A percentile compares a stretch with the other conserved stretches of the same genome.
phyloP scores from a whole-genome alignment of 2,113 vertebrate genomes.

The Pampusana beccarii region DNA sequence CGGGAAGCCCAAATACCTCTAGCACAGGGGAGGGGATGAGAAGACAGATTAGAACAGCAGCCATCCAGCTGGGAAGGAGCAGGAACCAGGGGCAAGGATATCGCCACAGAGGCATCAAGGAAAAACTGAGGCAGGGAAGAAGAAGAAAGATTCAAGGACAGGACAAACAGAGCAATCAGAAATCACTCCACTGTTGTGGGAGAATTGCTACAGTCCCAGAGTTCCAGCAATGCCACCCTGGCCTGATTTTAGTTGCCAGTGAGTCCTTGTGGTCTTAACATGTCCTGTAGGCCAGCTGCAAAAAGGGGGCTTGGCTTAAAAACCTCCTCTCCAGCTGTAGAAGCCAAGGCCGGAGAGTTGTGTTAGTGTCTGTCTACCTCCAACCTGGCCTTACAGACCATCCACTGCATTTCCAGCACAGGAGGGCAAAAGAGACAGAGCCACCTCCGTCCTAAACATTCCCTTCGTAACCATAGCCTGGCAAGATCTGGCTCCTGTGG shows the following conservation, averaged over 20 bases:
- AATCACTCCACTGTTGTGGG: fast-evolving
- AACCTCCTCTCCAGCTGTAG: background rate
- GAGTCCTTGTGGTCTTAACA: background rate
- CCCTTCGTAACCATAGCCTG: background rate
- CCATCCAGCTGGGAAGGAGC: background rate
- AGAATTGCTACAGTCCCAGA: background rate
- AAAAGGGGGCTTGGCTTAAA: background rate
- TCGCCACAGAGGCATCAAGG: background rate
- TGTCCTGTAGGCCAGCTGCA: background rate
- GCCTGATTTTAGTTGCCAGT: background rate
- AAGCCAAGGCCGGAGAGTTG: background rate
- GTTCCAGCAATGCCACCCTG: background rate
- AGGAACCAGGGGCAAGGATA: background rate
- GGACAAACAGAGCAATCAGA: background rate
- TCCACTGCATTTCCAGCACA: background rate
- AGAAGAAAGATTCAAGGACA: background rate
- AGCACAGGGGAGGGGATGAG: background rate
- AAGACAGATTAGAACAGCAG: background rate
- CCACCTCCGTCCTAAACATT: fast-evolving
- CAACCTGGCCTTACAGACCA: background rate
- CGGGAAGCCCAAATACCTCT: background rate
- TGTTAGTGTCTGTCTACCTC: background rate
- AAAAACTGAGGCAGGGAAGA: background rate
- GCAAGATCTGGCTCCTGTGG: background rate
- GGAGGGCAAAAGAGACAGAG: background rate